Conservation (phyloP, 2,113 vertebrate genomes). For the Bos taurus region ARS-UCD2.0 NC_037348.1:27438001-27438500, state of each 20-base stretch:
- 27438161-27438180: not conserved
- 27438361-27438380: not conserved
- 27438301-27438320: not conserved
- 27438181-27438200: not conserved
- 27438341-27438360: not conserved
- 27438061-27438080: not conserved
- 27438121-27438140: not conserved
- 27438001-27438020: constrained; percentile 55
- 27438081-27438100: not conserved
- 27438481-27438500: constrained; percentile 70
- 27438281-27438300: not conserved
- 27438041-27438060: not conserved
- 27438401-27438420: constrained; percentile 3
- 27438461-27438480: constrained; percentile 77
- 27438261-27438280: not conserved
- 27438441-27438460: constrained; percentile 80
- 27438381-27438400: not conserved
- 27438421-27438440: constrained; percentile 67
- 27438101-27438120: not conserved
- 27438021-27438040: constrained; percentile 44
- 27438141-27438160: not conserved
- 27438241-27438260: not conserved
- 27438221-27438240: not conserved
- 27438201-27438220: not conserved
- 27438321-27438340: not conserved